Conservation (phyloP, 2,797 vertebrate species). For the Rousettus madagascariensis region DNA sequence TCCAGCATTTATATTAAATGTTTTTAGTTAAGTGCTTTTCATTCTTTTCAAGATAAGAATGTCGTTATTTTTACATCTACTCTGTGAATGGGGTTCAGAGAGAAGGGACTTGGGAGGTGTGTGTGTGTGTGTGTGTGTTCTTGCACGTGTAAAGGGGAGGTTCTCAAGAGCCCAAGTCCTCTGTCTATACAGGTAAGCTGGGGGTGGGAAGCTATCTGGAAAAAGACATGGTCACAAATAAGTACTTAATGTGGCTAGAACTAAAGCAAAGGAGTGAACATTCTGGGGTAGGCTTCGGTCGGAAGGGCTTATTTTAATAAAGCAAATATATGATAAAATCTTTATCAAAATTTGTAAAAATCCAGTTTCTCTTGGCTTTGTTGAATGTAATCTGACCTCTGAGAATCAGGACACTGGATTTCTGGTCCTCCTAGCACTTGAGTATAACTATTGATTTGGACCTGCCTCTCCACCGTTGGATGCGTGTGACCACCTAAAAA, state of each 20-base stretch:
- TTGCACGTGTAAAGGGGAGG: neutral
- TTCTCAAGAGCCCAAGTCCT: neutral
- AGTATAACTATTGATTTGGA: neutral
- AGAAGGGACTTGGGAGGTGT: neutral
- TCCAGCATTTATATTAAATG: neutral
- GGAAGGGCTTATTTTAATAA: conserved; percentile 22
- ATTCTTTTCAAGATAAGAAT: conserved; percentile 18
- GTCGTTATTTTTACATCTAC: neutral
- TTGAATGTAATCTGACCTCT: neutral
- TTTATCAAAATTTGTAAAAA: neutral
- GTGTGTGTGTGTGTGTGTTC: neutral
- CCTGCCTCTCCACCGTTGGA: neutral
- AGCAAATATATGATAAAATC: neutral
- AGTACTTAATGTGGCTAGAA: neutral
- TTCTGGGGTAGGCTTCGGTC: neutral
- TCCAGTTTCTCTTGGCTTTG: neutral
- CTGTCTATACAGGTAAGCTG: neutral
- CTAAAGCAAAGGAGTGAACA: neutral
- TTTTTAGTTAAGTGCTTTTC: neutral
- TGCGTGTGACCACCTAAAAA: neutral
- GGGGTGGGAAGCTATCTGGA: neutral
- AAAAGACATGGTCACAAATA: neutral
- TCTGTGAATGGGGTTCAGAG: neutral
- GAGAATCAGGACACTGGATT: neutral
- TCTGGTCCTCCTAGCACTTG: neutral